Conservation (phyloP, 1,140 invertebrate species). For the Hyles vespertilio region DNA sequence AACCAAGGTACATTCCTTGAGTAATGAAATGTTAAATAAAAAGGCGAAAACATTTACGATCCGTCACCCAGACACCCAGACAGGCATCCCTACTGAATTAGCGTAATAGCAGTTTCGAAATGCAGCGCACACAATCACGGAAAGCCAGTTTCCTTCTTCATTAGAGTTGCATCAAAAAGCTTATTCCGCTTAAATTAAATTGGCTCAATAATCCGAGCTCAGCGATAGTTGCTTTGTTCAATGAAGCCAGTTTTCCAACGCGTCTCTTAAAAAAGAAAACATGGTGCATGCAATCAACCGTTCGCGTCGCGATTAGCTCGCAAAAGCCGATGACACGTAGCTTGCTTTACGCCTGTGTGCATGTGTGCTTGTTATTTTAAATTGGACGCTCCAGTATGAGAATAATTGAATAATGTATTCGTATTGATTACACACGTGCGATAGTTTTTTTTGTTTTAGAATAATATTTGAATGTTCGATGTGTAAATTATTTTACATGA, state of each 20-base stretch:
- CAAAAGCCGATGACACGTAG: constrained; percentile 44
- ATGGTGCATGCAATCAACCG: constrained; percentile 47
- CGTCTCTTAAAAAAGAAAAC: constrained; percentile 37
- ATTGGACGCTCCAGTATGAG: constrained; percentile 34
- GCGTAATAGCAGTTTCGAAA: background rate
- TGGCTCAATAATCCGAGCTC: constrained; percentile 49
- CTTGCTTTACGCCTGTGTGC: constrained; percentile 38
- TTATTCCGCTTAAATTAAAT: constrained; percentile 50
- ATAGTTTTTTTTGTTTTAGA: constrained; percentile 20
- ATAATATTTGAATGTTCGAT: constrained; percentile 31
- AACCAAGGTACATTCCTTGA: no score
- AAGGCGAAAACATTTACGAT: no score
- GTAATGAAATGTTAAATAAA: no score
- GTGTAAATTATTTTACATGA: background rate
- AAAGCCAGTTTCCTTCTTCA: constrained; percentile 26
- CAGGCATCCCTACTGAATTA: no score
- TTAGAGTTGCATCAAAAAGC: constrained; percentile 38
- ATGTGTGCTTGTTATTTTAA: constrained; percentile 52
- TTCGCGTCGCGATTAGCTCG: constrained; percentile 44
- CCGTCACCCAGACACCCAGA: no score
- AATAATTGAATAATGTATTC: constrained; percentile 28
- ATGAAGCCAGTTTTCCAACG: constrained; percentile 36
- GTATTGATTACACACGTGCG: constrained; percentile 9
- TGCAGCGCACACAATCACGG: constrained; percentile 14
- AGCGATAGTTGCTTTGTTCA: constrained; percentile 44